Evolutionary conservation across 1,140 invertebrate species (phyloP).

Genomic region (Centruroides vittatus): DNA sequence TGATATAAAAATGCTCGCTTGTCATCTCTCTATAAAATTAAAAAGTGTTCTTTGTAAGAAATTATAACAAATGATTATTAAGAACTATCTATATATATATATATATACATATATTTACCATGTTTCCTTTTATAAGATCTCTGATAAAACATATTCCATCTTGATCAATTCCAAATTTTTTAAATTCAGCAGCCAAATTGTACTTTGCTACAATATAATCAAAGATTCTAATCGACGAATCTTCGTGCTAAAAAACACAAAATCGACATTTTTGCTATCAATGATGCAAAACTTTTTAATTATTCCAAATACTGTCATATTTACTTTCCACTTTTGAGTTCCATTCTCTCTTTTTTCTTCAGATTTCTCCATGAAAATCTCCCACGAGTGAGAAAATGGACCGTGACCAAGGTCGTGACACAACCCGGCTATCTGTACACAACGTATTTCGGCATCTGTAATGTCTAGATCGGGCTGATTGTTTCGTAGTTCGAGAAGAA

Average conservation of each 20-base stretch:
- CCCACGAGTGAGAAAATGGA: conserved; percentile 48
- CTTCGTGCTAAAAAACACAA: conserved; percentile 33
- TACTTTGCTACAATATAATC: conserved; percentile 32
- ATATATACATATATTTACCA: not conserved
- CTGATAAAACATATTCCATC: conserved; percentile 22
- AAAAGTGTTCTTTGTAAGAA: not conserved
- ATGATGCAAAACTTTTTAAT: not conserved
- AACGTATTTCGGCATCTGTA: conserved; percentile 31
- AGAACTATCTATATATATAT: no score
- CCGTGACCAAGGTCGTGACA: conserved; percentile 54
- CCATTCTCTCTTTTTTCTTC: not conserved
- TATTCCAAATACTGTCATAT: not conserved
- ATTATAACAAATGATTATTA: no score
- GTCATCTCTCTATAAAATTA: not conserved
- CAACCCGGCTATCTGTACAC: conserved; percentile 44
- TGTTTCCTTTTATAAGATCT: conserved; percentile 20
- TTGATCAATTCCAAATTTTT: conserved; percentile 17
- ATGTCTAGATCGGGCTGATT: conserved; percentile 35
- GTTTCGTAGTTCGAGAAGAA: conserved; percentile 24
- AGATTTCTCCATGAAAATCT: conserved; percentile 26
- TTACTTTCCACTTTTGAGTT: conserved; percentile 27
- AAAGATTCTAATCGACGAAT: conserved; percentile 32
- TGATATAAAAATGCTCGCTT: no score
- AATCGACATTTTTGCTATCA: not conserved
- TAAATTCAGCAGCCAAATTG: conserved; percentile 21